Base-by-base conservation (phyloP, 37 sponge, comb jelly and placozoan species). In the Crambe crambe region DNA sequence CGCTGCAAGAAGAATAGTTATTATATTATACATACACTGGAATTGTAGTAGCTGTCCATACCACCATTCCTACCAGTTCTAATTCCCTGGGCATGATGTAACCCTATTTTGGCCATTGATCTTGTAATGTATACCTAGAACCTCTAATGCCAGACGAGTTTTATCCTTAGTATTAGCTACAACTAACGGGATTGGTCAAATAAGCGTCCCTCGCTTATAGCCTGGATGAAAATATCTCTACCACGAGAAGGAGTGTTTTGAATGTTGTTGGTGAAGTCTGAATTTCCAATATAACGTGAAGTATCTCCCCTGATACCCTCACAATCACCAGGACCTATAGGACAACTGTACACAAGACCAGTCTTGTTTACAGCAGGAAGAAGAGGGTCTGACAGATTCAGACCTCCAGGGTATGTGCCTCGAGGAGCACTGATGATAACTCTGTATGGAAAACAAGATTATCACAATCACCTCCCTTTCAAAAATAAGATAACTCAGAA, bases 331-430 rank as follows among this genome's bases (percentile, higher is more conserved):
- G 68, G 34, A 20, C 10, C 10, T 8, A 79, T 1, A 8, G 84
- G 84, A 54, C 84, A 83, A 29, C 17, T 18, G 75, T 83, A 83
- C 29, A 83, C 84, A 3, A 83, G 68, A 43, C 84, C 84, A 31
- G 84, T 65, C 3, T 22, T 51, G 3, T 47, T 67, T 15, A 22
- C 62, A 3, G 31, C 32, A 9, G 42, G 62, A 23, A 37, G 2
- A 2, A 51, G 5, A 23, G 57, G 58, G 37, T 83, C 75, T 1
- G 34, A 27, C 9, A 72, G 2, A 18, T 32, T 59, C 37, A 83
- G 76, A 5, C 84, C 84, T 36, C 84, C 84, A 34, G 75, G 75
- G 25, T 65, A 83, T 43, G 75, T 56, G 3, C 84, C 84, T 29
- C 18, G 26, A 1, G 84, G 84, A 66, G 84, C 84, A 54, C 84